Base-by-base conservation (phyloP, 2,888 invertebrate species). In the Adelphocoris suturalis region DNA sequence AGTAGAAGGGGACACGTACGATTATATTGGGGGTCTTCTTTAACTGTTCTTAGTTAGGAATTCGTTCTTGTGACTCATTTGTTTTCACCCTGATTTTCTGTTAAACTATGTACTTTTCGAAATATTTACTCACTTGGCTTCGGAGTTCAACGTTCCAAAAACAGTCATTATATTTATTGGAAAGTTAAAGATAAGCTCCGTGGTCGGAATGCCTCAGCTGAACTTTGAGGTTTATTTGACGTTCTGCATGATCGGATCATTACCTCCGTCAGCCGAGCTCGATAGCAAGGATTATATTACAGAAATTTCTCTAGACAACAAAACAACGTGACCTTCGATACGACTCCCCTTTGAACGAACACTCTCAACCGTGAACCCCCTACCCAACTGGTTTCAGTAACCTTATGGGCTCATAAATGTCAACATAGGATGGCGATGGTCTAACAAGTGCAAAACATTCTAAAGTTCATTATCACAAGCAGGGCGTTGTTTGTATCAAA, bases 281-380 rank as follows among this genome's bases (percentile, higher is more conserved):
- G 3, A 19, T 5, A 23, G 23, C 23, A 4, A 5, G 68, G 68
- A 23, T 68, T 68, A 23, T 68, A 27, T 68, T 68, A 68, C 68
- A 7, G 23, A 27, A 68, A 68, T 68, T 27, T 27, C 27, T 23
- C 23, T 68, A 19, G 68, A 52, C 68, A 68, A 68, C 68, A 68
- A 27, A 19, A 68, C 23, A 68, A 23, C 68, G 23, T 23, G 23
- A 68, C 68, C 68, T 68, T 68, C 61, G 61, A 61, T 5, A 61
- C 61, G 57, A 57, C 11, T 57, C 57, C n/a, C 68, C 16, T 23
- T 68, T 68, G 23, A 68, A 23, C 9, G 68, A 68, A 13, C 19
- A 68, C 19, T 61, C 7, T 68, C 68, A 68, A 68, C 23, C 68
- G 23, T 68, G 68, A 68, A 68, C 68, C 23, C n/a, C 68, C 68